These are phyloP conservation scores for Zhuqinia jingwanae DNA, from an alignment of 2,888 invertebrate genomes.

Conservation along the genomic window DNA sequence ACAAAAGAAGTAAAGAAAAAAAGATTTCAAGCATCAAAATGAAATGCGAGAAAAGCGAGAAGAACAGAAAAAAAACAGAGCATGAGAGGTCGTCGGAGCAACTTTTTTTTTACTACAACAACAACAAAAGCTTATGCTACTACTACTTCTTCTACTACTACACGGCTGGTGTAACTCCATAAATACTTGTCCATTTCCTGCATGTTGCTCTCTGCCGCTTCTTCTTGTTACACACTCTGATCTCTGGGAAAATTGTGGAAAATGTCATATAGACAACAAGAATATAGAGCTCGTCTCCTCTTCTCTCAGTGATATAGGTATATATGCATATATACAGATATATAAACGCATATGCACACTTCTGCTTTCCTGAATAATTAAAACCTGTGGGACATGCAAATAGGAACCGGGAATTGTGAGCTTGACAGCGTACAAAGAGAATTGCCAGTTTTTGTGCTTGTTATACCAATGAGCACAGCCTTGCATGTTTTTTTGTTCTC, in stretches of 20 bases:
- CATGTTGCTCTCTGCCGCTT: background rate
- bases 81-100: background rate
- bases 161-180: too few species aligned
- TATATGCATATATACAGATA: too few species aligned
- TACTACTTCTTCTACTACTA: too few species aligned
- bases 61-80: slow-evolving; percentile 5
- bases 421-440: slow-evolving; percentile 73
- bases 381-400: slow-evolving; percentile 79
- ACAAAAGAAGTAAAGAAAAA: slow-evolving; percentile 14
- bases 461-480: slow-evolving; percentile 40
- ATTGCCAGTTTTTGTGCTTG: slow-evolving; percentile 57
- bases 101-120: too few species aligned
- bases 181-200: background rate
- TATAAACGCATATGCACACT: slow-evolving; percentile 11
- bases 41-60: slow-evolving; percentile 32
- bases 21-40: slow-evolving; percentile 57
- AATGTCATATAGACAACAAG: slow-evolving; percentile 72
- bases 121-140: slow-evolving; percentile 4
- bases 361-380: slow-evolving; percentile 79
- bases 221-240: slow-evolving; percentile 4
- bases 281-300: slow-evolving; percentile 68
- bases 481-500: slow-evolving; percentile 32
- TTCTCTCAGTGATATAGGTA: slow-evolving; percentile 24
- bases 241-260: slow-evolving; percentile 68
- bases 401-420: slow-evolving; percentile 79